Percentiles rank a stretch among this genome's conserved stretches.
Evolutionary conservation across 2,113 vertebrate genomes (phyloP).

Genomic region (Dicerorhinus sumatrensis): DNA sequence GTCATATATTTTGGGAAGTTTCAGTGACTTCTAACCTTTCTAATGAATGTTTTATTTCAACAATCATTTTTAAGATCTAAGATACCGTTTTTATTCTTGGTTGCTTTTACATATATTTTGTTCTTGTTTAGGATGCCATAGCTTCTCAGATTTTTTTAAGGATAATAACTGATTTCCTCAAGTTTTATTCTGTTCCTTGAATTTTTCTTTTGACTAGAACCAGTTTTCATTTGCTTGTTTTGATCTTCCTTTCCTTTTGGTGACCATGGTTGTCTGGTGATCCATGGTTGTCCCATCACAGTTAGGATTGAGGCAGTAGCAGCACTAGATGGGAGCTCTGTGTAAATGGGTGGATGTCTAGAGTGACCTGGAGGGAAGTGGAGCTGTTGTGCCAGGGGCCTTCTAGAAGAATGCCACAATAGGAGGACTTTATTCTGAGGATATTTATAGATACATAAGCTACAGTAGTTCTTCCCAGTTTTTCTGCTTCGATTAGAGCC

Average conservation of each 20-base stretch:
- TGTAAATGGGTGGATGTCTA: neutral
- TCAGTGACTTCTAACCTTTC: neutral
- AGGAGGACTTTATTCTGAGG: neutral
- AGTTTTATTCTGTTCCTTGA: neutral
- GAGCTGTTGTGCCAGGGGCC: neutral
- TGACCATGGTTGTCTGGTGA: neutral
- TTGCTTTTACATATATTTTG: neutral
- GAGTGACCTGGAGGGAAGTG: neutral
- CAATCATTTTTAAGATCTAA: neutral
- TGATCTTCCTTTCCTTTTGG: neutral
- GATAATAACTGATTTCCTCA: neutral
- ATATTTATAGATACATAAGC: neutral
- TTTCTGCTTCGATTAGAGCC: neutral
- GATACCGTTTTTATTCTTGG: neutral
- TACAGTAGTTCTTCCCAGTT: neutral
- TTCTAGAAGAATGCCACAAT: neutral
- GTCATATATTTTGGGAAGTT: neutral
- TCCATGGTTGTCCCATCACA: neutral
- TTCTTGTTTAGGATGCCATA: neutral
- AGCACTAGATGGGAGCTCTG: neutral
- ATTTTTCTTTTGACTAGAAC: neutral
- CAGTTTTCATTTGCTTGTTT: neutral
- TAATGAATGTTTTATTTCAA: neutral
- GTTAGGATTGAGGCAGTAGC: neutral
- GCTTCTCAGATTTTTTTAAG: neutral